These are phyloP conservation scores for Squalus acanthias DNA, from an alignment of 2,797 vertebrate genomes.

Conservation along the genomic window DNA sequence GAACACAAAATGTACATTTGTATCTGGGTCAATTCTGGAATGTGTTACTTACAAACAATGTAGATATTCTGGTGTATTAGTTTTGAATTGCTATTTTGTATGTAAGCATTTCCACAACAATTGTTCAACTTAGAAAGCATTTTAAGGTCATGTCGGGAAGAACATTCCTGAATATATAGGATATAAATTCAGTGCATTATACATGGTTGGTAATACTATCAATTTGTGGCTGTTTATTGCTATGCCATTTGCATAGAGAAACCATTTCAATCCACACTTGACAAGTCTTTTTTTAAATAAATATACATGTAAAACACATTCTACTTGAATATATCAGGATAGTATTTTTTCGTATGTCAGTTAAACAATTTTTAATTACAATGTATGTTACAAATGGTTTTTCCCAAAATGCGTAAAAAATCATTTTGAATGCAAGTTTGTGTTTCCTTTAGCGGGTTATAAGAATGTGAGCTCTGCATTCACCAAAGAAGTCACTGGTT, in stretches of 20 bases:
- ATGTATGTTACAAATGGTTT: not conserved
- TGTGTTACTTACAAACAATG: not conserved
- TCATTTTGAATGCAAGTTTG: constrained; percentile 3
- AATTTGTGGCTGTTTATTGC: not conserved
- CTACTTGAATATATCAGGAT: not conserved
- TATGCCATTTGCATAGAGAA: not conserved
- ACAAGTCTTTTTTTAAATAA: not conserved
- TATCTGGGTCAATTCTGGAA: not conserved
- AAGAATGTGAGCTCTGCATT: constrained; percentile 6
- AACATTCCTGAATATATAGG: not conserved
- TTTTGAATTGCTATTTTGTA: constrained; percentile 13
- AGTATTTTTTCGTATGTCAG: not conserved
- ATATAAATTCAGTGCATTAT: not conserved
- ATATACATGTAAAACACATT: not conserved
- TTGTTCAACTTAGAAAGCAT: not conserved
- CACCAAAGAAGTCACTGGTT: not conserved
- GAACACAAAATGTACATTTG: not conserved
- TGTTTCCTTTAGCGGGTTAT: not conserved
- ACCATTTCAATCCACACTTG: not conserved
- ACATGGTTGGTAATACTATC: not conserved
- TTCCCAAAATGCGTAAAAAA: not conserved
- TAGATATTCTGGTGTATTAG: not conserved
- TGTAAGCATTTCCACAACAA: not conserved
- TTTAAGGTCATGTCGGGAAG: not conserved
- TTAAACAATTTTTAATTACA: not conserved